These are phyloP conservation scores for Gymnocephalus cernua DNA, from an alignment of 2,113 vertebrate genomes.

Conservation along the genomic window DNA sequence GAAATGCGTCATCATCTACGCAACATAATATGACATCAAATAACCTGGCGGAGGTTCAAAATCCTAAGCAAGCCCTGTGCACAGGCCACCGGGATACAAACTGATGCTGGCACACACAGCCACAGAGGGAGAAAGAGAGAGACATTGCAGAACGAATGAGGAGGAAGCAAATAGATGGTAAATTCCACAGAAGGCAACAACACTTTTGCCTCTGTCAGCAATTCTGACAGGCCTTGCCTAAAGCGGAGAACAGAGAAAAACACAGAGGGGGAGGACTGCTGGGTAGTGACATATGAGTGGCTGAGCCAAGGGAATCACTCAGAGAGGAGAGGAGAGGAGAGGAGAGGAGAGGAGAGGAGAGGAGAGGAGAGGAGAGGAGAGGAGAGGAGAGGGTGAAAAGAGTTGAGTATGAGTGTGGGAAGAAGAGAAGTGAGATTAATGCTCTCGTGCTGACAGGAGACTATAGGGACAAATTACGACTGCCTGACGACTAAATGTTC, in stretches of 20 bases:
- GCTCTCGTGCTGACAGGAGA: constrained; percentile 21
- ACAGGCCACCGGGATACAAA: not conserved
- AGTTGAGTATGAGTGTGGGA: not conserved
- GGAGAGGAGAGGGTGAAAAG: constrained; percentile 17
- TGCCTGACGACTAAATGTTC: constrained; percentile 45
- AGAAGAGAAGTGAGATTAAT: constrained; percentile 43
- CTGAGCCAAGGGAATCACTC: constrained; percentile 43
- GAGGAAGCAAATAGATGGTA: constrained; percentile 61
- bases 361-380: constrained; percentile 17
- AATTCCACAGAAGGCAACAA: constrained; percentile 59
- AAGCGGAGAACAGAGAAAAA: constrained; percentile 36
- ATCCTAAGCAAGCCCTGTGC: not conserved
- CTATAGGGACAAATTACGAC: constrained; percentile 29
- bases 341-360: constrained; percentile 15
- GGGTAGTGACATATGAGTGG: constrained; percentile 51
- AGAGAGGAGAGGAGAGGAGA: constrained; percentile 30
- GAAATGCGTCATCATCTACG: constrained; percentile 58
- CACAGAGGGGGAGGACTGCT: constrained; percentile 14
- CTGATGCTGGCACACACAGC: constrained; percentile 2
- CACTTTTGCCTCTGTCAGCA: constrained; percentile 71
- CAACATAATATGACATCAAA: constrained; percentile 56
- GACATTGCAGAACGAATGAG: constrained; percentile 33
- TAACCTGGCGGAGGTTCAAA: constrained; percentile 28
- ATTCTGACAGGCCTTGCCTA: constrained; percentile 42
- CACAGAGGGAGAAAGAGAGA: not conserved